Evolutionary conservation across 1,140 invertebrate genomes (phyloP).

Genomic region (Calosoma granatense): DNA sequence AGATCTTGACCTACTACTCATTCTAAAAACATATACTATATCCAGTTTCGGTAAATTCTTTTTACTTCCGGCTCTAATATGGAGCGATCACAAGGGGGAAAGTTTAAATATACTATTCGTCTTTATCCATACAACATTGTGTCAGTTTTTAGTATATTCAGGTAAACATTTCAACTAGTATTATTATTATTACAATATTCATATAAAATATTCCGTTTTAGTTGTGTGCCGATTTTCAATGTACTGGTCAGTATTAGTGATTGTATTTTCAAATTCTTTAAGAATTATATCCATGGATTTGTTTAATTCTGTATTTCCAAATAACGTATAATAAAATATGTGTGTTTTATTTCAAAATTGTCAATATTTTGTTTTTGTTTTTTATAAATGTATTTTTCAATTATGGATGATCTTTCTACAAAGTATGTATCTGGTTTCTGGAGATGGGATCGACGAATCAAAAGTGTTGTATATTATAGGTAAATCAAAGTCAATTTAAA

Average conservation of each 20-base stretch:
- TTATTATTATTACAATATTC: constrained; percentile 8
- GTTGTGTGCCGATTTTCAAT: constrained; percentile 25
- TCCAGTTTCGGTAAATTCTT: constrained; percentile 39
- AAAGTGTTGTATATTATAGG: too few relatives aligned
- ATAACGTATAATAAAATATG: neutral
- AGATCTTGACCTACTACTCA: constrained; percentile 15
- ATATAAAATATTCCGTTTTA: constrained; percentile 21
- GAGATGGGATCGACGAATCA: too few relatives aligned
- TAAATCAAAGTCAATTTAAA: too few relatives aligned
- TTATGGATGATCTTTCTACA: too few relatives aligned
- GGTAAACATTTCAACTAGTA: constrained; percentile 20
- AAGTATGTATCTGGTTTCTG: too few relatives aligned
- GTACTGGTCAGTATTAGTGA: constrained; percentile 27
- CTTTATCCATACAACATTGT: constrained; percentile 28
- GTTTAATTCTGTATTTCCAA: neutral
- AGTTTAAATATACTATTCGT: constrained; percentile 27
- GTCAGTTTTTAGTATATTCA: constrained; percentile 31
- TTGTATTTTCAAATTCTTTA: constrained; percentile 20
- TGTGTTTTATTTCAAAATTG: neutral
- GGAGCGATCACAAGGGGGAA: constrained; percentile 36
- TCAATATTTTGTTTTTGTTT: too few relatives aligned
- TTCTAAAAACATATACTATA: constrained; percentile 35
- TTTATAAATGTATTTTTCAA: too few relatives aligned
- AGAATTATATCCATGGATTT: neutral
- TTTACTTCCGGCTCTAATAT: constrained; percentile 39